These are phyloP conservation scores for Drosophila ezoana DNA, from an alignment of 2,888 invertebrate genomes.

Conservation along the genomic window DNA sequence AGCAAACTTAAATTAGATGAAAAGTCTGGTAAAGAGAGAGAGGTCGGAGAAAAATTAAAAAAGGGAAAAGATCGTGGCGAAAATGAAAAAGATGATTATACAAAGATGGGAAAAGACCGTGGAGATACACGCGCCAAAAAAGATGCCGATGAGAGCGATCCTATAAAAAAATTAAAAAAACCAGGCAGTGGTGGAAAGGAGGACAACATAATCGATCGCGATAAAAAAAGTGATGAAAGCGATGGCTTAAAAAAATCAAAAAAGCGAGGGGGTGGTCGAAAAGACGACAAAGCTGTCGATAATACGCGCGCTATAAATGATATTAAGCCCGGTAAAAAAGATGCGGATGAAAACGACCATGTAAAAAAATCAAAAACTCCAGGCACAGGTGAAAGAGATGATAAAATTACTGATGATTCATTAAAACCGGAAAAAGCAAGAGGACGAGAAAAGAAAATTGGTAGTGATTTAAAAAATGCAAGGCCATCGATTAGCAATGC, in stretches of 20 bases:
- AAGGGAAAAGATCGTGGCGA: not conserved
- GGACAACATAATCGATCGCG: not conserved
- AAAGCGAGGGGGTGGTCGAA: not conserved
- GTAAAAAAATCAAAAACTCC: not conserved
- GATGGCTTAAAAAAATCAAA: conserved; percentile 11
- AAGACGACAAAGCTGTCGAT: not conserved
- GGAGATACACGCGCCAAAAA: conserved; percentile 13
- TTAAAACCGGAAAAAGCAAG: conserved; percentile 6
- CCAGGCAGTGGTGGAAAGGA: conserved; percentile 9
- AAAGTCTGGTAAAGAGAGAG: conserved; percentile 2
- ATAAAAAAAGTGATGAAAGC: not conserved
- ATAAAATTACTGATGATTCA: not conserved
- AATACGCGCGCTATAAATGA: conserved; percentile 14
- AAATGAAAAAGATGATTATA: conserved; percentile 1
- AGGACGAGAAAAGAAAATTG: not conserved
- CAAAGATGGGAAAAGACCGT: conserved; percentile 7
- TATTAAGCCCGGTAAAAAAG: not conserved
- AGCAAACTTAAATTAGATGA: not conserved
- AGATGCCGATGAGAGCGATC: conserved; percentile 14
- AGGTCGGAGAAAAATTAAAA: not conserved
- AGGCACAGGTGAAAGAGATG: conserved; percentile 1
- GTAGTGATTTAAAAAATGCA: not conserved
- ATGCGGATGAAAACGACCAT: not conserved
- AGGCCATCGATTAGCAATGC: not conserved
- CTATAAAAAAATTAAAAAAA: conserved; percentile 4